A percentile compares a stretch with the other conserved stretches of the same genome.
Conservation (phyloP, 2,797 vertebrate species). For the Halcyon leucocephala region DNA sequence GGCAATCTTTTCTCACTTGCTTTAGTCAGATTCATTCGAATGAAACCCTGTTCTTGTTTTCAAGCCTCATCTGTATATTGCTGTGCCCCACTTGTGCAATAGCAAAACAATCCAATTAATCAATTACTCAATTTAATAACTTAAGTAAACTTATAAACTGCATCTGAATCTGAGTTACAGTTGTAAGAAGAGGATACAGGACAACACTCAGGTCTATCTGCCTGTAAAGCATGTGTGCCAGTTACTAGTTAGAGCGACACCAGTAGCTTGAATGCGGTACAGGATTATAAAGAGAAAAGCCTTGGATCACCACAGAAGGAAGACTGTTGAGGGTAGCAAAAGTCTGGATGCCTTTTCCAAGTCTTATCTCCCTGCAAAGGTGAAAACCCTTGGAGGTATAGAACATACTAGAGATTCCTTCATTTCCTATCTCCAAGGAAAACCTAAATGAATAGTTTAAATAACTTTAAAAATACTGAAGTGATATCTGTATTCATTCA, state of each 20-base stretch:
- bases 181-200: neutral
- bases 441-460: neutral
- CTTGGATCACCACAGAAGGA: neutral
- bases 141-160: neutral
- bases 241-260: neutral
- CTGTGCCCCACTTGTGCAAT: neutral
- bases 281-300: neutral
- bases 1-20: neutral
- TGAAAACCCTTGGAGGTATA: neutral
- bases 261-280: neutral
- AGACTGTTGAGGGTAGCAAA: neutral
- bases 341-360: neutral
- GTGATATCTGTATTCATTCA: neutral
- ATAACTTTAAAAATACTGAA: neutral
- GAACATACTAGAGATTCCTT: neutral
- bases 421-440: neutral
- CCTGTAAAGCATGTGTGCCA: accelerated
- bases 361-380: neutral
- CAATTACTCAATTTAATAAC: neutral
- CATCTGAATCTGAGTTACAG: neutral
- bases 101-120: neutral
- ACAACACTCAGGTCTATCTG: neutral
- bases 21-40: neutral
- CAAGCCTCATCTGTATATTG: neutral
- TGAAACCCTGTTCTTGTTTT: neutral